Conservation (phyloP, 2,797 vertebrate genomes). For the Centropyge bicolor region DNA sequence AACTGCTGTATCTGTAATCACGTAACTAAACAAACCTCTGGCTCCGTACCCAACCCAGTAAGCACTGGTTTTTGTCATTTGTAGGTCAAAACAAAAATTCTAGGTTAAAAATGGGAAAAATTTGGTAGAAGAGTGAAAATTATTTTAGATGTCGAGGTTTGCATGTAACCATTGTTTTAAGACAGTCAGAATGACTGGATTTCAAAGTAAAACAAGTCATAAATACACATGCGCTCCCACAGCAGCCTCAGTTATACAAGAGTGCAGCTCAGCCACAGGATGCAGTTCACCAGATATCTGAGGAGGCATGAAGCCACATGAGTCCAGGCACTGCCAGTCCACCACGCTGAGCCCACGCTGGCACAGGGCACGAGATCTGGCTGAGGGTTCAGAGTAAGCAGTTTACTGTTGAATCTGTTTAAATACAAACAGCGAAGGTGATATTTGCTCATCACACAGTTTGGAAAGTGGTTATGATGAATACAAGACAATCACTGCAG, state of each 20-base stretch:
- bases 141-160: background rate
- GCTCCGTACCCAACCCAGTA: background rate
- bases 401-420: background rate
- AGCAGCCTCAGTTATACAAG: background rate
- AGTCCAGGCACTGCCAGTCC: too few relatives aligned
- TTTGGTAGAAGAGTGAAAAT: background rate
- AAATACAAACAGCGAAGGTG: too few relatives aligned
- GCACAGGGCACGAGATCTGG: background rate
- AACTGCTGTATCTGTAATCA: constrained; percentile 22
- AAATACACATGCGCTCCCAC: constrained; percentile 1
- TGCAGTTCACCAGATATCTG: background rate
- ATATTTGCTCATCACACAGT: too few relatives aligned
- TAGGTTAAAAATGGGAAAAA: background rate
- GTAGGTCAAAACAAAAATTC: background rate
- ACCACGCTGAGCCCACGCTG: background rate
- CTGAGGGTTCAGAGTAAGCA: background rate
- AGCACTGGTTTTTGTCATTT: background rate
- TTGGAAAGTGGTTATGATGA: too few relatives aligned
- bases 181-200: background rate
- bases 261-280: background rate
- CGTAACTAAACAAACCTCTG: constrained; percentile 1
- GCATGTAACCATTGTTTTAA: background rate
- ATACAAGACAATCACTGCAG: too few relatives aligned
- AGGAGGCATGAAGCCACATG: background rate
- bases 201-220: background rate